Evolutionary conservation across 1,140 invertebrate species (phyloP).

Genomic region (Drosophila murphyi): DNA sequence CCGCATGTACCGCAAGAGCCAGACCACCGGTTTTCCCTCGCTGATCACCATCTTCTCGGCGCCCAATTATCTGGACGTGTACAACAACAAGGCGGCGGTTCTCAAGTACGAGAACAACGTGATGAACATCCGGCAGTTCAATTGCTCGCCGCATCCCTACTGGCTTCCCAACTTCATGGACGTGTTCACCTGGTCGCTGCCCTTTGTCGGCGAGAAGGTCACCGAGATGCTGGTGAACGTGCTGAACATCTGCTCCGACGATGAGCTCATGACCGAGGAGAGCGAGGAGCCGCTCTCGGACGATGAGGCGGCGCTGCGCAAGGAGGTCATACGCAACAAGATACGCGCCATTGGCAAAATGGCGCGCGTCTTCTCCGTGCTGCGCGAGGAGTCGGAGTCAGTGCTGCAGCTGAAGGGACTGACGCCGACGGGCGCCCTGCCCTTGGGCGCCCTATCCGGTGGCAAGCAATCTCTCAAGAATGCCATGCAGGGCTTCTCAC

Average conservation of each 20-base stretch:
- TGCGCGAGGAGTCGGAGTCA: constrained; percentile 99
- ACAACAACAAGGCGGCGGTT: constrained; percentile 99
- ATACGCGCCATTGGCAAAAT: constrained; percentile 99
- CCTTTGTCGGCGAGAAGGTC: constrained; percentile 99
- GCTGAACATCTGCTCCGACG: constrained; percentile 99
- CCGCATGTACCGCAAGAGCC: constrained; percentile 99
- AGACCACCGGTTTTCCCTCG: constrained; percentile 99
- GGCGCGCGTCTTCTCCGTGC: constrained; percentile 86
- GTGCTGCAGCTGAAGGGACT: constrained; percentile 99
- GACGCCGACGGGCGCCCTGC: constrained; percentile 98
- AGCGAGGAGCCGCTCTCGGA: constrained; percentile 91
- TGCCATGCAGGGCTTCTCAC: constrained; percentile 98
- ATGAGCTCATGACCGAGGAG: constrained; percentile 98
- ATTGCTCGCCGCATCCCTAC: constrained; percentile 99
- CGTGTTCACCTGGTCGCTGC: constrained; percentile 99
- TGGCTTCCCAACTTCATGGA: constrained; percentile 99
- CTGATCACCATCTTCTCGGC: constrained; percentile 99
- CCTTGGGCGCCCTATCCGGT: constrained; percentile 97
- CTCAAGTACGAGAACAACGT: constrained; percentile 99
- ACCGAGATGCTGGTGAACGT: constrained; percentile 99
- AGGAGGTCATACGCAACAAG: constrained; percentile 99
- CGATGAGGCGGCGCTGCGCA: constrained; percentile 93
- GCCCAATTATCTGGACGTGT: constrained; percentile 99
- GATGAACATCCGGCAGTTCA: constrained; percentile 99
- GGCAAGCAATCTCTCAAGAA: constrained; percentile 98